These are phyloP conservation scores for Oegoconia quadripuncta DNA, from an alignment of 2,888 invertebrate genomes.

Conservation along the genomic window DNA sequence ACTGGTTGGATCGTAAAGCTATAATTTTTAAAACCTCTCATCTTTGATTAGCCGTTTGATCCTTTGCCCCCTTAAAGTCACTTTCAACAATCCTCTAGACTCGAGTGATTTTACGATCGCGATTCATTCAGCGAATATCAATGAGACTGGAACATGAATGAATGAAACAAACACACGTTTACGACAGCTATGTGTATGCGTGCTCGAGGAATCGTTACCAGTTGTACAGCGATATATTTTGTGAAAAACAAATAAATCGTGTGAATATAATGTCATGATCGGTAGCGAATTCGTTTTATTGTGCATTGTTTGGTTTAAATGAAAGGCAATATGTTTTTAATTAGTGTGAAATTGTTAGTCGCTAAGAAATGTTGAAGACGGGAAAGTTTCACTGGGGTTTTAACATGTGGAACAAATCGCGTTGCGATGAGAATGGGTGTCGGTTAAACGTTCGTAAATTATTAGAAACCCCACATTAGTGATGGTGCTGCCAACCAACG, in stretches of 20 bases:
- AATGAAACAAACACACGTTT: slow-evolving; percentile 34
- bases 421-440: too few relatives aligned
- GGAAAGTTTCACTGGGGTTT: too few relatives aligned
- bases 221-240: slow-evolving; percentile 11
- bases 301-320: slow-evolving; percentile 6
- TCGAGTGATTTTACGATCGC: slow-evolving; percentile 4
- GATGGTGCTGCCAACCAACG: too few relatives aligned
- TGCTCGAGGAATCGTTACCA: slow-evolving; percentile 20
- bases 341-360: slow-evolving; percentile 3
- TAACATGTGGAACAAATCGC: too few relatives aligned
- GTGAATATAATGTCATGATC: slow-evolving; percentile 8
- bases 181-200: slow-evolving; percentile 20
- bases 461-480: too few relatives aligned
- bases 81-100: slow-evolving; percentile 4
- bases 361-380: background rate
- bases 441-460: too few relatives aligned
- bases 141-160: slow-evolving; percentile 44
- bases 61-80: slow-evolving; percentile 6
- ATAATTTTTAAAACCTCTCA: too few relatives aligned
- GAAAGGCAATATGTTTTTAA: slow-evolving; percentile 1
- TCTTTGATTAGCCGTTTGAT: slow-evolving; percentile 2
- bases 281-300: slow-evolving; percentile 10
- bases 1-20: too few relatives aligned
- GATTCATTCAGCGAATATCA: slow-evolving; percentile 28
- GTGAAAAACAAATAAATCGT: slow-evolving; percentile 20